Evolutionary conservation across 2,113 vertebrate genomes (phyloP).

Genomic region (Brachionichthys hirsutus): DNA sequence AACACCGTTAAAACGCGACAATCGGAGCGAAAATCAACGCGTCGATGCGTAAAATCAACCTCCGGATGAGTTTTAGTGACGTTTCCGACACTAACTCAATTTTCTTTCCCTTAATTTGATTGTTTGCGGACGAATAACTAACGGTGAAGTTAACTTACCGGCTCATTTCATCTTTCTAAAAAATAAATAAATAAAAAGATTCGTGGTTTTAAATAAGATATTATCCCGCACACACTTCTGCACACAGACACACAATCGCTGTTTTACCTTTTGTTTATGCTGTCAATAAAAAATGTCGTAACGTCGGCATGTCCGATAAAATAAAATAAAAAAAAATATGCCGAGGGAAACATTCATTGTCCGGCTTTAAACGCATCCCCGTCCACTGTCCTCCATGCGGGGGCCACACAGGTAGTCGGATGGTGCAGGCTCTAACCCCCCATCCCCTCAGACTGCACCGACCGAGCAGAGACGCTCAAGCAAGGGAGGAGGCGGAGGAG

Average conservation of each 20-base stretch:
- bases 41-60: not conserved
- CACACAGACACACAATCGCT: slow-evolving; percentile 15
- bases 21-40: fast-evolving
- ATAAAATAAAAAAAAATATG: not conserved
- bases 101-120: slow-evolving; percentile 59
- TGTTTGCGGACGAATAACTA: slow-evolving; percentile 19
- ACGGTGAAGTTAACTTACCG: not conserved
- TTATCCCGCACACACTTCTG: slow-evolving; percentile 3
- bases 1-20: slow-evolving; percentile 15
- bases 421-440: slow-evolving; percentile 74
- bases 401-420: slow-evolving; percentile 93
- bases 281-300: slow-evolving; percentile 60
- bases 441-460: slow-evolving; percentile 75
- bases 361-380: slow-evolving; percentile 72
- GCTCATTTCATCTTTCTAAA: not conserved
- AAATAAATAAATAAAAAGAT: too few species aligned
- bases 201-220: slow-evolving; percentile 4
- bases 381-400: slow-evolving; percentile 70
- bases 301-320: slow-evolving; percentile 58
- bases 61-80: not conserved
- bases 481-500: slow-evolving; percentile 40
- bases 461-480: slow-evolving; percentile 52
- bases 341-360: slow-evolving; percentile 52
- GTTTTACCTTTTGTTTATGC: slow-evolving; percentile 64
- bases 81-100: slow-evolving; percentile 18